These are phyloP conservation scores for Platerodrilus igneus DNA, from an alignment of 2,888 invertebrate genomes.

Conservation along the genomic window DNA sequence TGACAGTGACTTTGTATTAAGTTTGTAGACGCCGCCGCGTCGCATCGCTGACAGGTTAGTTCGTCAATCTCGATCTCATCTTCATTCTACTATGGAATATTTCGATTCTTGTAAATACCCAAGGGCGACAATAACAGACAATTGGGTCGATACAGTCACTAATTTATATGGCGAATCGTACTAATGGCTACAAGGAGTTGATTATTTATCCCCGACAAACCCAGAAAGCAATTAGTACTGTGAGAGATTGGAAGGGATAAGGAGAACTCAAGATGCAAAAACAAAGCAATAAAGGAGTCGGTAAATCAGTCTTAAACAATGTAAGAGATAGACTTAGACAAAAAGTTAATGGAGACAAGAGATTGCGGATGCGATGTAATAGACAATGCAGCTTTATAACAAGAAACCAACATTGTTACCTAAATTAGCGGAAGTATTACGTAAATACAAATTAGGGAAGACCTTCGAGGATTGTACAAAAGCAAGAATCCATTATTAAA, in stretches of 20 bases:
- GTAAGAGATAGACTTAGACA: slow-evolving; percentile 30
- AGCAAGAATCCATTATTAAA: too few relatives aligned
- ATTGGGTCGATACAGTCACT: slow-evolving; percentile 32
- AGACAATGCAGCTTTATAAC: slow-evolving; percentile 19
- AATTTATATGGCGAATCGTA: slow-evolving; percentile 40
- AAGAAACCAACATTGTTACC: slow-evolving; percentile 15
- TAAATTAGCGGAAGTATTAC: slow-evolving; percentile 14
- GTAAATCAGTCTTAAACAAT: slow-evolving; percentile 35
- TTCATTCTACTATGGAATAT: slow-evolving; percentile 14
- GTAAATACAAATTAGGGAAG: slow-evolving; percentile 9
- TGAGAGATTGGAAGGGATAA: slow-evolving; percentile 31
- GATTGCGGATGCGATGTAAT: slow-evolving; percentile 28
- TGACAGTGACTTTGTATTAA: slow-evolving; percentile 8
- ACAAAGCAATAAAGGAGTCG: slow-evolving; percentile 33
- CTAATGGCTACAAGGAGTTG: slow-evolving; percentile 41
- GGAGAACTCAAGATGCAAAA: slow-evolving; percentile 38
- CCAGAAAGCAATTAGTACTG: slow-evolving; percentile 37
- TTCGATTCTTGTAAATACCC: slow-evolving; percentile 26
- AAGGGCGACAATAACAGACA: slow-evolving; percentile 27
- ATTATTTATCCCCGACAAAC: slow-evolving; percentile 39
- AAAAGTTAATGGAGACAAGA: slow-evolving; percentile 34
- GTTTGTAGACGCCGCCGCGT: too few relatives aligned
- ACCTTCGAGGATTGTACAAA: too few relatives aligned
- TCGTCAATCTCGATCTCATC: slow-evolving; percentile 5
- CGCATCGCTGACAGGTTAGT: slow-evolving; percentile 14